Conservation (phyloP, 2,797 vertebrate species). For the Sebastes flavidus region DNA sequence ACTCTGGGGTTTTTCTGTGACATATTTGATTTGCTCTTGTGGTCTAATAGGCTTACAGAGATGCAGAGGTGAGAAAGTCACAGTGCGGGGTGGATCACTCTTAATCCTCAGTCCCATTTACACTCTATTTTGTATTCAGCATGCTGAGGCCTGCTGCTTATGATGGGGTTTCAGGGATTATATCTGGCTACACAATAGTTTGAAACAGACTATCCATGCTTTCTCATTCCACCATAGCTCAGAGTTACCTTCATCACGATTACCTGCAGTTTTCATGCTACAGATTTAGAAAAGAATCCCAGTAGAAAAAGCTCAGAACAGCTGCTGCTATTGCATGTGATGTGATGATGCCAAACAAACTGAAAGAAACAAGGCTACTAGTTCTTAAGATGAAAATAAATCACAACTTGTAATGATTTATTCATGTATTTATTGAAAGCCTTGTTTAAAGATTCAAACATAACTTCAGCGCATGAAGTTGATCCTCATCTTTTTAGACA, state of each 20-base stretch:
- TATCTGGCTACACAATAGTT: constrained; percentile 35
- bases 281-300: not conserved
- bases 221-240: constrained; percentile 5
- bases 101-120: constrained; percentile 52
- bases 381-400: too few species aligned
- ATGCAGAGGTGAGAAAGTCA: constrained; percentile 45
- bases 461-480: too few species aligned
- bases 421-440: too few species aligned
- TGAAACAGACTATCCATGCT: constrained; percentile 2
- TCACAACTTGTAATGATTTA: too few species aligned
- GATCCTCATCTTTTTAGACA: not conserved
- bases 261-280: constrained; percentile 4
- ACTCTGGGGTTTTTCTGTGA: not conserved
- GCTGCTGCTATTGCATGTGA: not conserved
- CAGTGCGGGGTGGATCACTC: constrained; percentile 44
- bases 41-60: constrained; percentile 57
- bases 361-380: not conserved
- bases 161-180: constrained; percentile 41
- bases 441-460: not conserved
- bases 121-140: constrained; percentile 36
- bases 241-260: not conserved
- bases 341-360: not conserved
- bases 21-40: constrained; percentile 52
- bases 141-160: constrained; percentile 25
- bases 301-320: not conserved